Evolutionary conservation across 2,113 vertebrate genomes (phyloP).

Genomic region (Pongo abelii): DNA sequence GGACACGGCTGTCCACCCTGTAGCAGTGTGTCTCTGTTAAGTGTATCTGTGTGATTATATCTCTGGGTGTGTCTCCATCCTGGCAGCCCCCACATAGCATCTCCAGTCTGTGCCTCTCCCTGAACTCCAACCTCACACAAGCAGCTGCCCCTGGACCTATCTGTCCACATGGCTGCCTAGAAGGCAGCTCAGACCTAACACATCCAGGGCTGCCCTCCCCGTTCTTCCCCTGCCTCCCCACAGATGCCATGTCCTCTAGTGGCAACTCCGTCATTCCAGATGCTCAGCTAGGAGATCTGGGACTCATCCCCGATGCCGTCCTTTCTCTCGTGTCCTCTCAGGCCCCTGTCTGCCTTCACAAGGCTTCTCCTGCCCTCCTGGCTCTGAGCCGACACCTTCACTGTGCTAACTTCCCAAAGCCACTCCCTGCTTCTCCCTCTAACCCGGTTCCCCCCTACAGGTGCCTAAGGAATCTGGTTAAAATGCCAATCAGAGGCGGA

Average conservation of each 20-base stretch:
- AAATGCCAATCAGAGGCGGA: not conserved
- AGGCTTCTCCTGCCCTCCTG: not conserved
- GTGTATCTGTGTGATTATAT: not conserved
- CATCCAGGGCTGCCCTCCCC: not conserved
- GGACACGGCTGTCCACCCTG: not conserved
- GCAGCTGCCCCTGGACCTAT: not conserved
- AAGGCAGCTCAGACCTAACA: not conserved
- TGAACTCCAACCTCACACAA: not conserved
- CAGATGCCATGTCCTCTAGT: not conserved
- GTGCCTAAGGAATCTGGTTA: not conserved
- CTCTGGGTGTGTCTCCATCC: rapidly evolving
- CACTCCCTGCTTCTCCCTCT: not conserved
- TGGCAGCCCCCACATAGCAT: not conserved
- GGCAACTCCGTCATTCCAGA: rapidly evolving
- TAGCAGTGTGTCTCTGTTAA: not conserved
- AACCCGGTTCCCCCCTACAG: not conserved
- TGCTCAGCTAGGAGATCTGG: not conserved
- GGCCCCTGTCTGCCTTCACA: not conserved
- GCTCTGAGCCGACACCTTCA: not conserved
- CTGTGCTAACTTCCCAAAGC: not conserved
- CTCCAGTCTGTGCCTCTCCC: not conserved
- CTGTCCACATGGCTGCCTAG: not conserved
- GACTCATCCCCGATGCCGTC: not conserved
- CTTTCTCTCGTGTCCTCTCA: not conserved
- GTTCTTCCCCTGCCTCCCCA: rapidly evolving